phyloP scores from a whole-genome alignment of 2,797 vertebrate species.

The Crenuchus spilurus region DNA sequence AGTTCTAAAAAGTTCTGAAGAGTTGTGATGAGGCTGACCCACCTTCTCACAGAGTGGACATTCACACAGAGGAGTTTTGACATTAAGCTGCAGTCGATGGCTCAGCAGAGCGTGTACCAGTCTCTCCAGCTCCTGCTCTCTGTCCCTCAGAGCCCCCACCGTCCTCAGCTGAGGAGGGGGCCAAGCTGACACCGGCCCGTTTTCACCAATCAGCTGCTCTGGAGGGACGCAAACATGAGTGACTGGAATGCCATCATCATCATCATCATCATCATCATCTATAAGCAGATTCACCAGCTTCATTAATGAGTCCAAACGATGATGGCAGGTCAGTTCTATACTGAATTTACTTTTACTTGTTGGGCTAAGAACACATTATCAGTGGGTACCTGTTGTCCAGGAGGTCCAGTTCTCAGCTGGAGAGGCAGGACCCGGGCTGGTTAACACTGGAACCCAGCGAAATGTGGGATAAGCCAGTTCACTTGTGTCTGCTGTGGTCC shows the following conservation, averaged over 20 bases:
- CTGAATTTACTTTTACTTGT: too few species aligned
- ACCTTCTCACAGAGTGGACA: conserved; percentile 63
- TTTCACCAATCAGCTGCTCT: conserved; percentile 7
- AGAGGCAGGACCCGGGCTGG: not conserved
- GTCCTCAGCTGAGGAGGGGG: conserved; percentile 21
- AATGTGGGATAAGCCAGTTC: conserved; percentile 18
- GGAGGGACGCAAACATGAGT: not conserved
- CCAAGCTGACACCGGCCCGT: not conserved
- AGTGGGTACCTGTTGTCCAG: conserved; percentile 62
- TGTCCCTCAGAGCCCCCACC: conserved; percentile 44
- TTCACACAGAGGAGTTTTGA: conserved; percentile 61
- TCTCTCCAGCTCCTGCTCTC: conserved; percentile 71
- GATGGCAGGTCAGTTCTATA: too few species aligned
- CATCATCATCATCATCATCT: too few species aligned
- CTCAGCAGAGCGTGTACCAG: conserved; percentile 72
- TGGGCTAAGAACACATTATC: too few species aligned
- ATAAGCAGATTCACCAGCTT: not conserved
- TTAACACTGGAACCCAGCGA: conserved; percentile 26
- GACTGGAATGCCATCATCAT: too few species aligned
- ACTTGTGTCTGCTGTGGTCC: not conserved
- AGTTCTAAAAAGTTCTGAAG: not conserved
- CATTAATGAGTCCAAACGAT: not conserved
- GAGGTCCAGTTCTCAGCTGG: conserved; percentile 35
- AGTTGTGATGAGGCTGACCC: not conserved
- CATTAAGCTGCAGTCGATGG: conserved; percentile 66